Evolutionary conservation across 2,888 invertebrate genomes (phyloP), one percentile per base, ranked within the genome.

Genomic region (Uloborus plumipes): DNA sequence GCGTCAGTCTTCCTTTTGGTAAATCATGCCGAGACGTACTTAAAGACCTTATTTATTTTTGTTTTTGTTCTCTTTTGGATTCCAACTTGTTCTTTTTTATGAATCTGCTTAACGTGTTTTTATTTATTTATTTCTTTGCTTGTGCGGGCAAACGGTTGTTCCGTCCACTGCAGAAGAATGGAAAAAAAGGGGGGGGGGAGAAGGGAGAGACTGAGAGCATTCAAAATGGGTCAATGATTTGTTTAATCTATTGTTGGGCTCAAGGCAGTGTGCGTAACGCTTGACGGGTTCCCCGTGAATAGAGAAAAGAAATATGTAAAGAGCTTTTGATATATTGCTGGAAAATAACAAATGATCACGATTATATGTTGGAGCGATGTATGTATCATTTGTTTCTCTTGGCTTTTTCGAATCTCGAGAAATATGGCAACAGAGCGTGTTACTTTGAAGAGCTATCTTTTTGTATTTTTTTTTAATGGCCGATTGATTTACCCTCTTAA

Each of bases 171-270:
- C 55, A 20, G 62, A 55, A 64, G 69, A 74, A 80, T 80, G 64
- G 59, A 74, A 59, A n/a, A n/a, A n/a, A 73, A 51, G 50, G 15
- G 26, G 39, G 39, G 9, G 9, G 39, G 39, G 39, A 39, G 39
- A n/a, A n/a, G n/a, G n/a, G n/a, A 39, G 39, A 4, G 26, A 2
- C 39, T 39, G 7, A 39, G 9, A 39, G 39, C 9, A 70, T 74
- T 64, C 70, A 67, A 81, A 81, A 81, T 81, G 74, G 80, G 80
- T 81, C 80, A 81, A 39, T 64, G 80, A 75, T 81, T 81, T 70
- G 26, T 67, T 74, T 80, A 69, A 74, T 74, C 70, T 55, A 74
- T 81, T 81, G 74, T 81, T 74, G 51, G 26, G 59, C 51, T 31
- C 65, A 64, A 13, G 61, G 61, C 31, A 62, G 59, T 22, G 31